phyloP scores from a whole-genome alignment of 2,113 vertebrate species.

The Carassius carassius region DNA sequence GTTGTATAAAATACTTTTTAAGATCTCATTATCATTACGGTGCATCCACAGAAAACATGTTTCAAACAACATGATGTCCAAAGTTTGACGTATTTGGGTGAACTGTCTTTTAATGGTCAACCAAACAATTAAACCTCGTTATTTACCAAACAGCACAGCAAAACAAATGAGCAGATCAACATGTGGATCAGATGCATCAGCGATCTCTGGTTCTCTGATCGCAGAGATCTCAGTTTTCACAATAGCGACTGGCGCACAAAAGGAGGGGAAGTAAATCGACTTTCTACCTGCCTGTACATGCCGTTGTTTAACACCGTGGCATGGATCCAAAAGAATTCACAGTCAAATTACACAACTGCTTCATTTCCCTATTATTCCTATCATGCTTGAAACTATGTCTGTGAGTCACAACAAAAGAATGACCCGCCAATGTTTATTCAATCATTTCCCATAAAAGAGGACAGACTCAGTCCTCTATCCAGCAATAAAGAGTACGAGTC shows the following conservation, averaged over 20 bases:
- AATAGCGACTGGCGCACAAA: background rate
- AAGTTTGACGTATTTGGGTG: background rate
- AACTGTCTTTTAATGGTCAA: background rate
- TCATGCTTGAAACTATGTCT: slow-evolving; percentile 32
- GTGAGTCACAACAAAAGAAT: slow-evolving; percentile 36
- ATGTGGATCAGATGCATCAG: slow-evolving; percentile 9
- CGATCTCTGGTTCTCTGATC: background rate
- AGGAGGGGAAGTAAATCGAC: slow-evolving; percentile 18
- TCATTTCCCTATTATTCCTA: slow-evolving; percentile 43
- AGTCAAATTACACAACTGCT: slow-evolving; percentile 37
- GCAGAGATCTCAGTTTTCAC: slow-evolving; percentile 8
- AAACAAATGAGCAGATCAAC: background rate
- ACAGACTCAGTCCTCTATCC: slow-evolving; percentile 28
- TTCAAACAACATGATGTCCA: background rate
- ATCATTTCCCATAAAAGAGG: slow-evolving; percentile 30
- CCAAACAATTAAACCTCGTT: background rate
- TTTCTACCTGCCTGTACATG: slow-evolving; percentile 31
- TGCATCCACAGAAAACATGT: background rate
- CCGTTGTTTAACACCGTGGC: slow-evolving; percentile 12
- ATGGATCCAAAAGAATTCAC: slow-evolving; percentile 32
- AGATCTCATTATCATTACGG: background rate
- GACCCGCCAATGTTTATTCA: slow-evolving; percentile 44
- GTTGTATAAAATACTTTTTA: background rate
- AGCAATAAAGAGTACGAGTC: slow-evolving; percentile 48
- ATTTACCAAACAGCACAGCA: background rate